Percentiles rank a stretch among this genome's conserved stretches.
Conservation (phyloP, 2,888 invertebrate species). For the Amphipoea lucens region DNA sequence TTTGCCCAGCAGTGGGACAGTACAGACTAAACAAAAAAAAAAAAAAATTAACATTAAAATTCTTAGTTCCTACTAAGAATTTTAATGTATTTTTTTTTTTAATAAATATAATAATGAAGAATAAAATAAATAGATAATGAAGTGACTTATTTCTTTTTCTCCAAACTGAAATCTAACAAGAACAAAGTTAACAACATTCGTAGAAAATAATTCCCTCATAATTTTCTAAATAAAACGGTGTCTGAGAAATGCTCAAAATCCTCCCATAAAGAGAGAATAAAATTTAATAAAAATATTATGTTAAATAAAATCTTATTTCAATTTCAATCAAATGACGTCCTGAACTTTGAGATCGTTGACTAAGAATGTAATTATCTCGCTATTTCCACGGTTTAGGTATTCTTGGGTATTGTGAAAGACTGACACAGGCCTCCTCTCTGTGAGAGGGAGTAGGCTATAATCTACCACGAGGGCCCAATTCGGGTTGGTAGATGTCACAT, state of each 20-base stretch:
- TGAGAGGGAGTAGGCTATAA: too few species aligned
- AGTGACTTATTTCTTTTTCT: background rate
- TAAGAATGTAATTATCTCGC: slow-evolving; percentile 2
- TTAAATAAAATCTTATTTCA: background rate
- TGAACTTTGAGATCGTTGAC: background rate
- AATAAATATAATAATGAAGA: too few species aligned
- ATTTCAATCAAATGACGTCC: background rate
- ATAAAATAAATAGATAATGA: too few species aligned
- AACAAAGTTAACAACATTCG: background rate
- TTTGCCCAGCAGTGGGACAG: too few species aligned
- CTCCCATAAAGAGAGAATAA: background rate
- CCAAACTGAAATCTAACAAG: background rate
- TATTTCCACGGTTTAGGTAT: background rate
- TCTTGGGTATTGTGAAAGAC: background rate
- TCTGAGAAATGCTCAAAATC: background rate
- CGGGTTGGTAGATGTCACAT: too few species aligned
- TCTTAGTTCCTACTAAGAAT: too few species aligned
- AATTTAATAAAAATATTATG: background rate
- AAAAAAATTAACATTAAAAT: too few species aligned
- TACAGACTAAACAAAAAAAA: too few species aligned
- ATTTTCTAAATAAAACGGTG: background rate
- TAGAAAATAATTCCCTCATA: background rate
- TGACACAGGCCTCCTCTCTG: too few species aligned
- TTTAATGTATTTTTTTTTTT: too few species aligned
- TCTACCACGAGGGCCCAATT: too few species aligned